Conservation (phyloP, 1,140 invertebrate genomes). For the Nomia melanderi region DNA sequence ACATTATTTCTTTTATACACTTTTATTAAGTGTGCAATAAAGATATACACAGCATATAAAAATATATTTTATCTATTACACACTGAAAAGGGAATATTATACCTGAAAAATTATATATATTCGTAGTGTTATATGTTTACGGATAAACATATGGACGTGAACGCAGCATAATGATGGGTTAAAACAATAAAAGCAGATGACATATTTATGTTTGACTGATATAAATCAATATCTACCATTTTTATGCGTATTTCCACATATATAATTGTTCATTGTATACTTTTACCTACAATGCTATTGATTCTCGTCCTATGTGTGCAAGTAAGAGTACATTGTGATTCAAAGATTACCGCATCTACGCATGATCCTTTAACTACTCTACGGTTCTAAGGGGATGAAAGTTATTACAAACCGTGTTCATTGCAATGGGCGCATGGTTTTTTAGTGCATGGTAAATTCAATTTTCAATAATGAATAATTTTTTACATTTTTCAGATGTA, state of each 20-base stretch:
- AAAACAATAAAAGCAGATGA: background rate
- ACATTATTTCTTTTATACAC: background rate
- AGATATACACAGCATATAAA: background rate
- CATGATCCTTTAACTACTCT: slow-evolving; percentile 1
- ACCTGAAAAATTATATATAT: background rate
- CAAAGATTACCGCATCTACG: slow-evolving; percentile 4
- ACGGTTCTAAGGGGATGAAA: background rate
- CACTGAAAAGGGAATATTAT: background rate
- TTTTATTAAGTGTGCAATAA: background rate
- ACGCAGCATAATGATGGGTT: background rate
- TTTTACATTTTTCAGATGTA: too few relatives aligned
- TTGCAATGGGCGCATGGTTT: background rate
- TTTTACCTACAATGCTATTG: background rate
- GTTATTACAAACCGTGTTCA: background rate
- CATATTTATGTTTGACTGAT: background rate
- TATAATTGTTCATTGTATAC: background rate
- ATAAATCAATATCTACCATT: background rate
- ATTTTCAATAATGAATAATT: too few relatives aligned
- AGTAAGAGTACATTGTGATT: background rate
- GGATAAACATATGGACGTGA: background rate
- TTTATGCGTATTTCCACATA: background rate
- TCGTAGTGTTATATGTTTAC: too few relatives aligned
- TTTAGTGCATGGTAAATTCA: too few relatives aligned
- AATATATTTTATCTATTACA: background rate
- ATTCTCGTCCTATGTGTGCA: background rate